phyloP scores from a whole-genome alignment of 2,888 invertebrate species.

The Myathropa florea region DNA sequence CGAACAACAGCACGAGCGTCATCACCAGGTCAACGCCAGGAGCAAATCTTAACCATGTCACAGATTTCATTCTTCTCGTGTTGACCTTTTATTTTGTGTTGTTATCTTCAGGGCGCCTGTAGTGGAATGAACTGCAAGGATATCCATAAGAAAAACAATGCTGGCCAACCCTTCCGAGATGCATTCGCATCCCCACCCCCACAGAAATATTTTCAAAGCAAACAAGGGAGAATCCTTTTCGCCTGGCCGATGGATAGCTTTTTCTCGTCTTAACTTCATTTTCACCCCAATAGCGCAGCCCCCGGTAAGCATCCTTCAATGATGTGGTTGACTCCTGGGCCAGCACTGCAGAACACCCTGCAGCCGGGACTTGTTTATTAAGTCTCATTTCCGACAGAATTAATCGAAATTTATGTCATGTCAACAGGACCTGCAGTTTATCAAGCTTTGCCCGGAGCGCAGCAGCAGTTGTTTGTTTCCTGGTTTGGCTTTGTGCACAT shows the following conservation, averaged over 20 bases:
- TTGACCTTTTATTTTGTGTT: slow-evolving; percentile 6
- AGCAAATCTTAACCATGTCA: slow-evolving; percentile 52
- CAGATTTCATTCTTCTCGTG: slow-evolving; percentile 30
- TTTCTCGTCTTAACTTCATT: slow-evolving; percentile 57
- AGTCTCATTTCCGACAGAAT: slow-evolving; percentile 43
- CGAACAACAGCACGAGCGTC: slow-evolving; percentile 1
- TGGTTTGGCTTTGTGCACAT: slow-evolving; percentile 1
- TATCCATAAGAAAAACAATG: slow-evolving; percentile 17
- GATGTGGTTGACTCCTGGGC: slow-evolving; percentile 41
- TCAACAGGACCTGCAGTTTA: slow-evolving; percentile 47
- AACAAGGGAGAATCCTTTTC: slow-evolving; percentile 25
- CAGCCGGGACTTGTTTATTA: slow-evolving; percentile 55
- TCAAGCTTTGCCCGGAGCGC: slow-evolving; percentile 19
- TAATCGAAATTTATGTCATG: slow-evolving; percentile 63
- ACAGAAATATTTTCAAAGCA: slow-evolving; percentile 10
- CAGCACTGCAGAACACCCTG: background rate
- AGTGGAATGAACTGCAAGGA: slow-evolving; percentile 59
- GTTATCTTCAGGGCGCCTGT: slow-evolving; percentile 41
- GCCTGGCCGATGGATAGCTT: slow-evolving; percentile 30
- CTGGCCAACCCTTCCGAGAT: slow-evolving; percentile 2
- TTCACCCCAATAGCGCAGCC: slow-evolving; percentile 15
- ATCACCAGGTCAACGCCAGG: slow-evolving; percentile 32
- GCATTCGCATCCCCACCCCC: background rate
- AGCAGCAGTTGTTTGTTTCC: slow-evolving; percentile 42
- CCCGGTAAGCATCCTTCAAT: slow-evolving; percentile 41